These are phyloP conservation scores for Lagocephalus sceleratus DNA, from an alignment of 2,797 vertebrate species.

Conservation along the genomic window DNA sequence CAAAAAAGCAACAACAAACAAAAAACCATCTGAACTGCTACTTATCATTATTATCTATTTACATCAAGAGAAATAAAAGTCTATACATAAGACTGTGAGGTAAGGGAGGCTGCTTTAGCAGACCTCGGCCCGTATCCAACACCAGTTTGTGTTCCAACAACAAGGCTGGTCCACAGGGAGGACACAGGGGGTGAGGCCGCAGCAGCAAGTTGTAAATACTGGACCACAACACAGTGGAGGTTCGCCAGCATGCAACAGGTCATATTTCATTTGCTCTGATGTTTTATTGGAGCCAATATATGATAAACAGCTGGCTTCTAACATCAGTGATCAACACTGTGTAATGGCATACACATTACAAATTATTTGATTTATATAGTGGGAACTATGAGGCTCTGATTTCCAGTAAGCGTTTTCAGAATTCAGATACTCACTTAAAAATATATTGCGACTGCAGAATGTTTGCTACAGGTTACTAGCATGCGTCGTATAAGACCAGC, in stretches of 20 bases:
- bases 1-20: too few relatives aligned
- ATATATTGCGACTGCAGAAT: conserved; percentile 34
- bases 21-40: too few relatives aligned
- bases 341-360: conserved; percentile 32
- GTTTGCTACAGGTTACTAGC: conserved; percentile 39
- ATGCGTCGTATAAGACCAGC: conserved; percentile 28
- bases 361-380: conserved; percentile 26
- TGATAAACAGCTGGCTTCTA: conserved; percentile 50
- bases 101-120: conserved; percentile 16
- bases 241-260: conserved; percentile 42
- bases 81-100: conserved; percentile 49
- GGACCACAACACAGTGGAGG: conserved; percentile 38
- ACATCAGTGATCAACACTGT: conserved; percentile 37
- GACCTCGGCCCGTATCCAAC: conserved; percentile 41
- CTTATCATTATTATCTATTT: conserved; percentile 5
- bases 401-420: conserved; percentile 30
- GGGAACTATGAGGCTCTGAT: conserved; percentile 7
- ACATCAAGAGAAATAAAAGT: conserved; percentile 36
- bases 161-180: conserved; percentile 55
- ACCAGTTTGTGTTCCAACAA: conserved; percentile 56
- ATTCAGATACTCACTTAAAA: conserved; percentile 41
- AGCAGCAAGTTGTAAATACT: conserved; percentile 45
- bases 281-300: conserved; percentile 28
- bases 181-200: conserved; percentile 14
- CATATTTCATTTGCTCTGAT: conserved; percentile 35